Base-by-base conservation (phyloP, 2,888 invertebrate genomes). In the Zeuzera pyrina region DNA sequence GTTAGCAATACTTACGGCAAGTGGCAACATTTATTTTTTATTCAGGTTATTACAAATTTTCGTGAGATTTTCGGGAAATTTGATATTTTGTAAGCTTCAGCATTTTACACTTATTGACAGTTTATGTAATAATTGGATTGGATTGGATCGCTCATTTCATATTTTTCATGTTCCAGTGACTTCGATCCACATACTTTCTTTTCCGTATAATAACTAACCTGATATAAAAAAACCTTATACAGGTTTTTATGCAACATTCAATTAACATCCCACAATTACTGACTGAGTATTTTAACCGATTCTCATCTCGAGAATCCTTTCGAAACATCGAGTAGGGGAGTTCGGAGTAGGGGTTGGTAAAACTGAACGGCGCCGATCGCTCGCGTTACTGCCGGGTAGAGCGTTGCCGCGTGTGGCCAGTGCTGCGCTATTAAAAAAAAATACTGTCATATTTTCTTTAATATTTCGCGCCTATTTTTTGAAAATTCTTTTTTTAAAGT, bases 281-380 rank as follows among this genome's bases (percentile, higher is more conserved):
- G 37, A 40, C 38, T 46, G 49, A 52, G 48, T 57, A 53, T 58
- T 56, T 12, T 30, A 57, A 54, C 53, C 52, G 53, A 55, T 60
- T 63, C 62, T 59, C 64, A 60, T 66, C 66, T 49, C 42, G 47
- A 41, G 47, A 51, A 65, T 78, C 79, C 79, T 83, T 81, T 79
- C 79, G 71, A 78, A 81, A 81, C 52, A 43, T 40, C 50, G 49
- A 72, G 77, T 61, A 70, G 74, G 74, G 76, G 71, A 52, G 53
- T 44, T 31, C 47, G 58, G 68, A 74, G 81, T 69, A 79, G 83
- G 81, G 77, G 74, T n/a, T 68, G 76, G 78, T 81, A 79, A 81
- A 83, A 83, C 71, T 50, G 53, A 60, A 60, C 57, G 65, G 54
- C 66, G 53, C 42, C 49, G 57, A 61, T 59, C 57, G 62, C 60